Evolutionary conservation across 2,888 invertebrate species (phyloP), one percentile per base, ranked within the genome.

Genomic region (Dryomyza anilis): DNA sequence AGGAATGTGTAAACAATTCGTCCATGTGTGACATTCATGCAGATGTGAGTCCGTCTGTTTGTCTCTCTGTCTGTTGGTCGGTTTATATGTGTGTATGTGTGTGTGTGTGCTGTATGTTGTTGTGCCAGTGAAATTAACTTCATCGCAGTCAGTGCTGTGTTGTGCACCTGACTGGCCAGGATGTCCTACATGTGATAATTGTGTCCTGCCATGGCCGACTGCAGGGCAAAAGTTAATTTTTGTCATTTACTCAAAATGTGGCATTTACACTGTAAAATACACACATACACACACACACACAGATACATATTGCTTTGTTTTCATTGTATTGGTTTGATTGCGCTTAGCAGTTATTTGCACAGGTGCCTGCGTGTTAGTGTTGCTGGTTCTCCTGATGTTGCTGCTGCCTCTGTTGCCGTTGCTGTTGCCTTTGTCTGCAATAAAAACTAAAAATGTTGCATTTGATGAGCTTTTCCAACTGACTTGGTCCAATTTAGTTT

Each of bases 221-320:
- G 52, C 43, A 46, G 52, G 27, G 27, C 29, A 43, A 61, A 53
- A 36, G 43, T 53, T 43, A 53, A 43, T 43, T 61, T 61, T 58
- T 25, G 19, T 29, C 45, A 27, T 58, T 30, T 29, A 19, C 45
- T 45, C 50, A 64, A 75, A 73, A 69, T 63, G 66, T 66, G 39
- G 27, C 25, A 45, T 21, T n/a, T n/a, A n/a, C n/a, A n/a, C n/a
- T n/a, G n/a, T n/a, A n/a, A n/a, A n/a, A n/a, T n/a, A n/a, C n/a
- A n/a, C n/a, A n/a, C n/a, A n/a, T n/a, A n/a, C n/a, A n/a, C 8
- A 29, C 10, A 33, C 46, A 57, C 23, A 27, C 39, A 36, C 53
- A 25, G 29, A 45, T 25, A n/a, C 25, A 21, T 29, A 7, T 55
- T 29, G 10, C 33, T 55, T 10, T 50, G 14, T 10, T 21, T 21